phyloP scores from a whole-genome alignment of 2,888 invertebrate genomes.

The Julus scanicus region DNA sequence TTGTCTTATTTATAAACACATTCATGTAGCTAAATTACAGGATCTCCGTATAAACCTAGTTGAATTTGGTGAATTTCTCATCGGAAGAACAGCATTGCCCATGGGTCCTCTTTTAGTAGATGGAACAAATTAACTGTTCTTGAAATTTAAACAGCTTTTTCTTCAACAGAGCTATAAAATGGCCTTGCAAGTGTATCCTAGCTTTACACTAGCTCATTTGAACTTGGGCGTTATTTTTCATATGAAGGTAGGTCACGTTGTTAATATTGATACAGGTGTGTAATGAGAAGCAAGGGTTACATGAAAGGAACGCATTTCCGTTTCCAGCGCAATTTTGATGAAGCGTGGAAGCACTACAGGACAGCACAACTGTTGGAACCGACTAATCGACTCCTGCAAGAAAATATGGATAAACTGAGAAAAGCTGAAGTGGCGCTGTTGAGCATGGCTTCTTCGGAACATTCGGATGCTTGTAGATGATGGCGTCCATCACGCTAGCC shows the following conservation, averaged over 20 bases:
- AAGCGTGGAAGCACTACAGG: conserved; percentile 61
- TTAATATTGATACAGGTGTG: too few species aligned
- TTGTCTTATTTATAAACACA: too few species aligned
- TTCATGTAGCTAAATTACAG: too few species aligned
- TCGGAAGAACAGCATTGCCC: not conserved
- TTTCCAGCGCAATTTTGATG: conserved; percentile 59
- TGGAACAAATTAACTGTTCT: too few species aligned
- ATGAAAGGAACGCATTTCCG: not conserved
- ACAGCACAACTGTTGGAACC: conserved; percentile 61
- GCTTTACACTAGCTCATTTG: conserved; percentile 60
- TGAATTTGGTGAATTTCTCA: not conserved
- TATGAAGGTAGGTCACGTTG: conserved; percentile 59
- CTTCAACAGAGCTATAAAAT: conserved; percentile 60
- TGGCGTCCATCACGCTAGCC: not conserved
- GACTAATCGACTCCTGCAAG: conserved; percentile 60
- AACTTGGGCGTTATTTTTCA: conserved; percentile 61
- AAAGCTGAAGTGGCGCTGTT: conserved; percentile 58
- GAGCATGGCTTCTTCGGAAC: conserved; percentile 51
- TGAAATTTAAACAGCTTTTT: not conserved
- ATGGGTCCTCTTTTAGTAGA: not conserved
- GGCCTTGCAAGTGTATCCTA: conserved; percentile 60
- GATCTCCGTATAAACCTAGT: too few species aligned
- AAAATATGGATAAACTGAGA: conserved; percentile 61
- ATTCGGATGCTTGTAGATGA: conserved; percentile 56
- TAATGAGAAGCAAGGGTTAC: too few species aligned